Base-by-base conservation (phyloP, 2,888 invertebrate genomes). In the Eupithecia insigniata region DNA sequence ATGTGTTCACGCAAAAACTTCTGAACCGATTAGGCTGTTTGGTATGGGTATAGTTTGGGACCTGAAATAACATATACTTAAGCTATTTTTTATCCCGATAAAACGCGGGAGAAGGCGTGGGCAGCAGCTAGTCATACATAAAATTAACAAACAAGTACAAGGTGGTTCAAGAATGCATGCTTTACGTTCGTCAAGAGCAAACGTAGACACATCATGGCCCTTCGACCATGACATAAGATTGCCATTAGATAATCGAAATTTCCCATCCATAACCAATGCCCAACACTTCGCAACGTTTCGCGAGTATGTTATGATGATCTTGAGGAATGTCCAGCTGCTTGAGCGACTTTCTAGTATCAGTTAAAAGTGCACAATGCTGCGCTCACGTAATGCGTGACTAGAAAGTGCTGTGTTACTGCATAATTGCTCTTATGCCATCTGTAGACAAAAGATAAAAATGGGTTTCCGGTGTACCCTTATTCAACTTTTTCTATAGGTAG, bases 381-480 rank as follows among this genome's bases (percentile, higher is more conserved):
- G 83, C 84, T 89, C 85, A 88, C 87, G 90, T 90, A 89, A 89
- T 86, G 82, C 85, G 84, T 85, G 88, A 85, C 85, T 88, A 90
- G 89, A 90, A 90, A 90, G 90, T 87, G 77, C 83, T 84, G 78
- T 84, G 82, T 82, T 85, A 87, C 84, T 84, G 79, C 81, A 83
- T 86, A 87, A 87, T 86, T 84, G 82, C 80, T 83, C 76, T 80
- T 79, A 83, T 82, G 83, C 73, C 80, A 79, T 79, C 80, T 81
- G 80, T 80, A 81, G 76, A 78, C 76, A 76, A 80, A 80, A 79
- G 76, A 76, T 76, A 79, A 77, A 76, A 77, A 76, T 78, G 71
- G 73, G 71, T 80, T 80, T 82, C 81, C 79, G 80, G 81, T 75
- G 73, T 66, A 68, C 22, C 34, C 18, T 18, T 61, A n/a, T 61